Percentiles rank a stretch among this genome's conserved stretches.
Conservation (phyloP, 2,888 invertebrate species). For the Parochlus steinenii region DNA sequence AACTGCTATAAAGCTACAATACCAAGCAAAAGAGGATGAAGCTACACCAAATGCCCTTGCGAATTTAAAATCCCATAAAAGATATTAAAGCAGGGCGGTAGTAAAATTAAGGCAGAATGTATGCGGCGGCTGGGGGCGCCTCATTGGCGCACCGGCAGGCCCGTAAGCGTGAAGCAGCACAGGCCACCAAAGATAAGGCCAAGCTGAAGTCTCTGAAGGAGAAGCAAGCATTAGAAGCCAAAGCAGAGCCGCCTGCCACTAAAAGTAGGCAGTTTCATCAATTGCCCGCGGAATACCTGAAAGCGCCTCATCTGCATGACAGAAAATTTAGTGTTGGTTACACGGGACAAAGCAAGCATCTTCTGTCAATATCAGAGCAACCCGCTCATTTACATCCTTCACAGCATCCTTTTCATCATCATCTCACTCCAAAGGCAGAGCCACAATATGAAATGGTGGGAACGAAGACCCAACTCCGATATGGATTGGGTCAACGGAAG, state of each 20-base stretch:
- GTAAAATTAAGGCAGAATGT: too few species aligned
- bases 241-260: constrained; percentile 23
- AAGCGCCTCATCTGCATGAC: constrained; percentile 23
- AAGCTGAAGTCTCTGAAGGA: constrained; percentile 32
- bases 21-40: too few species aligned
- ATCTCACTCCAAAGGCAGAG: constrained; percentile 7
- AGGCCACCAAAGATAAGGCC: constrained; percentile 31
- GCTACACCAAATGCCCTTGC: too few species aligned
- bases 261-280: constrained; percentile 38
- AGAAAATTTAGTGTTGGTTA: constrained; percentile 28
- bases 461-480: constrained; percentile 11
- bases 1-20: too few species aligned
- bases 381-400: constrained; percentile 11
- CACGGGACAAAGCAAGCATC: constrained; percentile 27
- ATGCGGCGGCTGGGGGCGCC: constrained; percentile 79
- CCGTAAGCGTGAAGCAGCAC: constrained; percentile 41
- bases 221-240: constrained; percentile 29
- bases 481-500: constrained; percentile 18
- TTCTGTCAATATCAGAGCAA: constrained; percentile 29
- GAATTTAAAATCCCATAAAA: too few species aligned
- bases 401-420: constrained; percentile 5
- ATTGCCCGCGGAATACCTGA: constrained; percentile 32
- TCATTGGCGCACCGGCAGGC: constrained; percentile 72
- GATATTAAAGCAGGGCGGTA: too few species aligned
- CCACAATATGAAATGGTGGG: constrained; percentile 7